Percentiles rank a stretch among this genome's conserved stretches.
Evolutionary conservation across 2,888 invertebrate genomes (phyloP).

Genomic region (Mythimna loreyi): DNA sequence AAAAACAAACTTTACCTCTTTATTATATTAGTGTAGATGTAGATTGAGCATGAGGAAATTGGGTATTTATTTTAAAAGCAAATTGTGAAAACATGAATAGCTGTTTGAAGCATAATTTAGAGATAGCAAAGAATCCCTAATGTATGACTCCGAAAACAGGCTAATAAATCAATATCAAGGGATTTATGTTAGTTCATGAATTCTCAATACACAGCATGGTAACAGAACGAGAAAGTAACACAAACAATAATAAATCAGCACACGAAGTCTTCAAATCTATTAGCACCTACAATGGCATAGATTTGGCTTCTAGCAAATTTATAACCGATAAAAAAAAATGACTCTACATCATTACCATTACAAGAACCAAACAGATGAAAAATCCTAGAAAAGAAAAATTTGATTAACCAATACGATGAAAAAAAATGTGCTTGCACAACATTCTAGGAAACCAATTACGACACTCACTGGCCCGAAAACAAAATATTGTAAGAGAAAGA

Average conservation of each 20-base stretch:
- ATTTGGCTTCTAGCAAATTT: not conserved
- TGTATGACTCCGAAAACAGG: not conserved
- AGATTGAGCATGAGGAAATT: constrained; percentile 25
- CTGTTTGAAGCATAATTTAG: constrained; percentile 25
- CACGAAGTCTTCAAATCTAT: constrained; percentile 3
- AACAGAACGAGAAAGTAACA: constrained; percentile 5
- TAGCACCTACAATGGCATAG: constrained; percentile 13
- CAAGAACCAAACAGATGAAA: not conserved
- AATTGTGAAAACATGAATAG: constrained; percentile 11
- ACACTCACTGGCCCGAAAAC: constrained; percentile 39
- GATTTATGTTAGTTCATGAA: not conserved
- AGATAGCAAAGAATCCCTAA: constrained; percentile 6
- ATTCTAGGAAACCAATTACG: constrained; percentile 52
- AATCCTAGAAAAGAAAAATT: constrained; percentile 5
- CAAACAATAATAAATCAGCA: not conserved
- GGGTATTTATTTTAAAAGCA: constrained; percentile 9
- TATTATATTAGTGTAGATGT: too few relatives aligned
- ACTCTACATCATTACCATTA: not conserved
- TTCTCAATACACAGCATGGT: constrained; percentile 7
- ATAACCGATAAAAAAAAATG: not conserved
- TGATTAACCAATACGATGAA: constrained; percentile 20
- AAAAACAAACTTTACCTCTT: too few relatives aligned
- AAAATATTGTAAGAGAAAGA: constrained; percentile 46
- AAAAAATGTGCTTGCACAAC: constrained; percentile 19
- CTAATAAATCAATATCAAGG: constrained; percentile 26